These are phyloP conservation scores for Synanceia verrucosa DNA, from an alignment of 2,797 vertebrate genomes.

Conservation along the genomic window DNA sequence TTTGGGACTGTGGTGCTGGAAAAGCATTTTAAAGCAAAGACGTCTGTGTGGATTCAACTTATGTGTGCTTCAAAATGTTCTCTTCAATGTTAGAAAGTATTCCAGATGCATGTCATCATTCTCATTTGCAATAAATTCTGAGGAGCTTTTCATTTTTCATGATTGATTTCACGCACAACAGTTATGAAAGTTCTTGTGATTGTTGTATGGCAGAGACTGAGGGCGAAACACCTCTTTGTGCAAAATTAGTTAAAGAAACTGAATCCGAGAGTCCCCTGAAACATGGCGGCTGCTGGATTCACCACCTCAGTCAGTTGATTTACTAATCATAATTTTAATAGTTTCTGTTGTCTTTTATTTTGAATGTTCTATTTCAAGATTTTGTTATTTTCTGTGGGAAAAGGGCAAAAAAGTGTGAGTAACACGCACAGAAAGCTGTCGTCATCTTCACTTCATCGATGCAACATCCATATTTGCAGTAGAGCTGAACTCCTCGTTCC, in stretches of 20 bases:
- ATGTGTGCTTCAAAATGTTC: neutral
- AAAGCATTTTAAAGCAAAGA: neutral
- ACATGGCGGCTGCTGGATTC: neutral
- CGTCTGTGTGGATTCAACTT: neutral
- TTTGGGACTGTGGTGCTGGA: neutral
- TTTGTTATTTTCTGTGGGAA: neutral
- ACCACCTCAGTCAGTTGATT: neutral
- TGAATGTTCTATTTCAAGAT: too few relatives aligned
- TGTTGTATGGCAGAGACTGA: neutral
- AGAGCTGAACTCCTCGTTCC: slow-evolving; percentile 15
- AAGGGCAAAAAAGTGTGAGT: neutral
- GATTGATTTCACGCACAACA: too few relatives aligned
- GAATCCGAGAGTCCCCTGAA: neutral
- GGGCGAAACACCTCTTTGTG: neutral
- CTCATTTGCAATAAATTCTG: neutral
- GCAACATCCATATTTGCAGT: neutral
- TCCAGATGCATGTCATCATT: neutral
- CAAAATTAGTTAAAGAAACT: neutral
- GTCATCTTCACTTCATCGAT: slow-evolving; percentile 23
- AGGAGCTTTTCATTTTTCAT: slow-evolving; percentile 5
- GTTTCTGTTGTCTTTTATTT: neutral
- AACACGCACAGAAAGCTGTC: slow-evolving; percentile 5
- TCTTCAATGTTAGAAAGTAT: neutral
- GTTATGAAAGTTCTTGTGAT: neutral
- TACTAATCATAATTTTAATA: neutral